A percentile compares a stretch with the other conserved stretches of the same genome.
phyloP scores from a whole-genome alignment of 2,888 invertebrate genomes.

The Drosophila kuntzei region DNA sequence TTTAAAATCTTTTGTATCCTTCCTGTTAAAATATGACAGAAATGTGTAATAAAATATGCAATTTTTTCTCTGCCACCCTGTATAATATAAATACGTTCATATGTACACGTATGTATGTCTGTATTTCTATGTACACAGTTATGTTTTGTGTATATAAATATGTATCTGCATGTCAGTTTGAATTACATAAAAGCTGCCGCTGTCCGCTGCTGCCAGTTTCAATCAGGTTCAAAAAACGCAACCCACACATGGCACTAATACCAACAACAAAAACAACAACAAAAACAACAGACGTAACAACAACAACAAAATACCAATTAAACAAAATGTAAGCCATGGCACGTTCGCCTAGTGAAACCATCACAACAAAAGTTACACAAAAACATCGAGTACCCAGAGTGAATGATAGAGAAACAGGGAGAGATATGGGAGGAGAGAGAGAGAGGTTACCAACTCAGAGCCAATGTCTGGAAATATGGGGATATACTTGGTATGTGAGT shows the following conservation, averaged over 20 bases:
- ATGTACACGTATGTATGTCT: slow-evolving; percentile 4
- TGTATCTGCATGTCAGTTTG: slow-evolving; percentile 56
- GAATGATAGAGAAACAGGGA: slow-evolving; percentile 3
- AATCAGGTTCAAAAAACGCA: slow-evolving; percentile 54
- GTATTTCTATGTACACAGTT: slow-evolving; percentile 7
- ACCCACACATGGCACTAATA: slow-evolving; percentile 37
- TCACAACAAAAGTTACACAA: slow-evolving; percentile 43
- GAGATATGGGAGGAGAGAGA: slow-evolving; percentile 6
- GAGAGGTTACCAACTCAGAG: neutral
- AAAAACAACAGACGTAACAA: slow-evolving; percentile 5
- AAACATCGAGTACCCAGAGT: slow-evolving; percentile 19
- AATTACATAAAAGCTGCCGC: slow-evolving; percentile 59
- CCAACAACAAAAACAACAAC: slow-evolving; percentile 22
- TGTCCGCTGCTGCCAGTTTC: slow-evolving; percentile 48
- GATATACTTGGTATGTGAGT: slow-evolving; percentile 33
- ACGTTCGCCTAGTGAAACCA: slow-evolving; percentile 53
- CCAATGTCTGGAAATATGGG: slow-evolving; percentile 15
- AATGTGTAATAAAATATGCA: neutral
- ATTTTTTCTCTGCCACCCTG: slow-evolving; percentile 22
- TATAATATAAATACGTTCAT: neutral
- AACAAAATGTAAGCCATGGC: slow-evolving; percentile 62
- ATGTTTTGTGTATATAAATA: slow-evolving; percentile 8
- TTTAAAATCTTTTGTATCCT: neutral
- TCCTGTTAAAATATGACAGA: neutral
- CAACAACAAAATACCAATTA: slow-evolving; percentile 47